Base-by-base conservation (phyloP, 2,888 invertebrate genomes). In the Nineta flava region DNA sequence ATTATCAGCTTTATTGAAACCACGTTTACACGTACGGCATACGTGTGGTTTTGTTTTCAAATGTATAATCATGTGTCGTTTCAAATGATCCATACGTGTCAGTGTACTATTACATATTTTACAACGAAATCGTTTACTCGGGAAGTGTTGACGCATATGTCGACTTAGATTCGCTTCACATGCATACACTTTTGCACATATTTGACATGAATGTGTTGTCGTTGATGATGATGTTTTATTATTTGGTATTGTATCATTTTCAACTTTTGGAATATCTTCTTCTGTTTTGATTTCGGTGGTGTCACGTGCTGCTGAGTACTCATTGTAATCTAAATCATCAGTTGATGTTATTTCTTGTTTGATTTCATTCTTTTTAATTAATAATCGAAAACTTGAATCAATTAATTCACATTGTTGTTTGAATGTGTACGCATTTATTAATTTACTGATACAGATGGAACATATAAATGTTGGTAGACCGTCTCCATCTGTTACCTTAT, bases 11-110 rank as follows among this genome's bases (percentile, higher is more conserved):
- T 48, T 48, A 17, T 44, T 44, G 26, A 51, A 51, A 12, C 48
- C 45, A 9, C 48, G 35, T 40, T 48, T 48, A 31, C 51, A 51
- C 2, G 35, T 44, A 17, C 41, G 19, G 19, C 49, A 49, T 13
- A 35, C 38, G 19, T 49, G 44, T 6, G 49, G 49, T 43, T 50
- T 50, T 12, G 13, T 47, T 26, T 50, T 48, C 21, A 50, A 34
- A 21, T 50, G 50, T 12, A 48, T 50, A 15, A 47, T 15, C 50
- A 50, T 50, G 34, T 50, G 50, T 3, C 50, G 42, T 19, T 48
- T 47, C 35, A 50, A 44, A 48, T 47, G 42, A 19, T 47, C 43
- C 38, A 43, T 26, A 35, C 48, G 35, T 12, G 46, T 38, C 7
- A 47, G 21, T 35, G 47, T 40, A 16, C 42, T 48, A 47, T 47